Evolutionary conservation across 30 jellyfish, hydroid and myxozoan genomes (phyloP).

Genomic region (Pseudorhiza aurosa): DNA sequence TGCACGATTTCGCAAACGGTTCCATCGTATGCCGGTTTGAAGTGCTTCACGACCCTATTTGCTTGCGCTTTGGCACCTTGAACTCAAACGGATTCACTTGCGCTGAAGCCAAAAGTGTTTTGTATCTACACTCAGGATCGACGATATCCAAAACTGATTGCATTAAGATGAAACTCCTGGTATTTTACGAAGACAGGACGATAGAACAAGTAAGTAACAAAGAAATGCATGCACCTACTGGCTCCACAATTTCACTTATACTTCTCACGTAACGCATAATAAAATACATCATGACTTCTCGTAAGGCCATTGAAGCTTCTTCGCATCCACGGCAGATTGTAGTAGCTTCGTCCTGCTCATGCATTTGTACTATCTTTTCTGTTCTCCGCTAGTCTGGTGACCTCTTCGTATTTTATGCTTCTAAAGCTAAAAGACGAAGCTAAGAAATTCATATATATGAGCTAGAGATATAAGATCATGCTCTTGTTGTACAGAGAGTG

Average conservation of each 20-base stretch:
- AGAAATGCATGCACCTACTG: not conserved
- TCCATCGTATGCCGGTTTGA: conserved; percentile 54
- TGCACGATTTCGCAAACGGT: not conserved
- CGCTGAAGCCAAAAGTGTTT: conserved; percentile 6
- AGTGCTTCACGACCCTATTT: conserved; percentile 55
- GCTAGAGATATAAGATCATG: too few species aligned
- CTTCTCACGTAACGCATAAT: too few species aligned
- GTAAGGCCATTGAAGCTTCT: too few species aligned
- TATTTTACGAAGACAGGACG: conserved; percentile 36
- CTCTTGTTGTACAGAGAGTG: too few species aligned
- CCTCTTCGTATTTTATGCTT: too few species aligned
- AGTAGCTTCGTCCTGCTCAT: too few species aligned
- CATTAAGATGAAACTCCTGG: conserved; percentile 38
- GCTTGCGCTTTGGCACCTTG: conserved; percentile 65
- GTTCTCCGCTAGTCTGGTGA: too few species aligned
- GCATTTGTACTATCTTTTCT: too few species aligned
- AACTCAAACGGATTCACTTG: conserved; percentile 12
- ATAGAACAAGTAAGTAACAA: conserved; percentile 20
- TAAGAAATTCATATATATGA: too few species aligned
- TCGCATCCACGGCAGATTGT: too few species aligned
- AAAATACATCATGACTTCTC: too few species aligned
- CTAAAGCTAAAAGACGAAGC: too few species aligned
- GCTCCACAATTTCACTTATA: not conserved
- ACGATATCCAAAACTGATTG: conserved; percentile 35
- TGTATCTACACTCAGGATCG: conserved; percentile 53